Conservation (phyloP, 2,888 invertebrate genomes). For the Theretra japonica region DNA sequence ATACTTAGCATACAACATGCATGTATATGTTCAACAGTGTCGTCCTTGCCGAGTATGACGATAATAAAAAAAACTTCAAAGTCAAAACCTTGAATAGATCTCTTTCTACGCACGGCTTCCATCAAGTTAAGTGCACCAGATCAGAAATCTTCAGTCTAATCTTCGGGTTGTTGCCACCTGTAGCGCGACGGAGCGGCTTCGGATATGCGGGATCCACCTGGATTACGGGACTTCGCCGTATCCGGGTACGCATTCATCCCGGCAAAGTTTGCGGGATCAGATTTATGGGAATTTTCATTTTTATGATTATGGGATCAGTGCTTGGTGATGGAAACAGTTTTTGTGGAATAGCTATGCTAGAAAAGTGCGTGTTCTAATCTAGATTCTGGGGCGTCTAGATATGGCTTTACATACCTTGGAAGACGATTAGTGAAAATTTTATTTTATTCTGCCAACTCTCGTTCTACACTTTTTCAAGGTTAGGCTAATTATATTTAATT, state of each 20-base stretch:
- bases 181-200: slow-evolving; percentile 19
- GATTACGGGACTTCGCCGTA: slow-evolving; percentile 36
- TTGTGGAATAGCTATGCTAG: not conserved
- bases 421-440: too few relatives aligned
- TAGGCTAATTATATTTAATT: too few relatives aligned
- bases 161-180: slow-evolving; percentile 31
- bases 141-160: slow-evolving; percentile 23
- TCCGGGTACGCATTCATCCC: slow-evolving; percentile 34
- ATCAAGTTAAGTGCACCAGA: not conserved
- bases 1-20: too few relatives aligned
- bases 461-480: too few relatives aligned
- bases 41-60: too few relatives aligned
- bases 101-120: not conserved
- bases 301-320: not conserved
- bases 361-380: too few relatives aligned
- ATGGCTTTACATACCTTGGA: too few relatives aligned
- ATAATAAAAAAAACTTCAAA: too few relatives aligned
- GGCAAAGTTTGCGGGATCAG: slow-evolving; percentile 10
- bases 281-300: not conserved
- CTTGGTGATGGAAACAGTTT: not conserved
- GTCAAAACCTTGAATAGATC: too few relatives aligned
- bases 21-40: too few relatives aligned
- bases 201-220: slow-evolving; percentile 33
- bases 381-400: too few relatives aligned
- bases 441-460: too few relatives aligned